A percentile compares a stretch with the other conserved stretches of the same genome.
These are phyloP conservation scores for Loripinus fragilis DNA, from an alignment of 2,888 invertebrate genomes.

Conservation along the genomic window DNA sequence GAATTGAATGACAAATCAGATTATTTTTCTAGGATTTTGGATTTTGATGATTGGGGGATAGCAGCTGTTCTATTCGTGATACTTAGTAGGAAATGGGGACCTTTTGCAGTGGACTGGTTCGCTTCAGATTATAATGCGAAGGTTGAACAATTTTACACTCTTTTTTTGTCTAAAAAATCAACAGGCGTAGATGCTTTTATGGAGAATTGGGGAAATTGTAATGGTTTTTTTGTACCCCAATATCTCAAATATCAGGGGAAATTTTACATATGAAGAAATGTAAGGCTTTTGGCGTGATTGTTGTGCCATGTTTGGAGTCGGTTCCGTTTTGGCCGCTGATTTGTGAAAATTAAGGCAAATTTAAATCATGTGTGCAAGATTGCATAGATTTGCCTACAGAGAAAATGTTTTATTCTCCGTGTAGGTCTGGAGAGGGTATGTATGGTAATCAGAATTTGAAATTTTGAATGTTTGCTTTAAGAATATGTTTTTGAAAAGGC, in stretches of 20 bases:
- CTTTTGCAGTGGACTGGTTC: slow-evolving; percentile 31
- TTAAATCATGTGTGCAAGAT: background rate
- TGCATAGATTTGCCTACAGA: background rate
- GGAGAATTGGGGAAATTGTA: slow-evolving; percentile 10
- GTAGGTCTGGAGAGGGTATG: background rate
- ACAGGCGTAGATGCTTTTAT: slow-evolving; percentile 17
- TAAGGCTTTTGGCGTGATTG: slow-evolving; percentile 4
- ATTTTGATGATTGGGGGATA: background rate
- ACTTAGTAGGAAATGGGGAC: slow-evolving; percentile 23
- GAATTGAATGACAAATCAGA: background rate
- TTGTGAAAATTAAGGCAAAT: background rate
- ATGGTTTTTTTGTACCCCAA: slow-evolving; percentile 24
- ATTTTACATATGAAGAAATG: slow-evolving; percentile 16
- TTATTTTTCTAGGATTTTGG: background rate
- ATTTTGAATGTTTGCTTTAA: background rate
- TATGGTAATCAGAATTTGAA: background rate
- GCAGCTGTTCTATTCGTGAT: background rate
- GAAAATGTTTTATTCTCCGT: background rate
- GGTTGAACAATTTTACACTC: slow-evolving; percentile 28
- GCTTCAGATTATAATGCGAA: slow-evolving; percentile 32
- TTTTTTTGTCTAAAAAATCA: slow-evolving; percentile 27
- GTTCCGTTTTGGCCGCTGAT: slow-evolving; percentile 15
- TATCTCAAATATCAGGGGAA: background rate
- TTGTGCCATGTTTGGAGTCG: slow-evolving; percentile 16
- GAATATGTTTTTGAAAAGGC: background rate